Percentiles rank a stretch among this genome's conserved stretches.
Evolutionary conservation across 1,140 invertebrate species (phyloP).

Genomic region (Triops longicaudatus): DNA sequence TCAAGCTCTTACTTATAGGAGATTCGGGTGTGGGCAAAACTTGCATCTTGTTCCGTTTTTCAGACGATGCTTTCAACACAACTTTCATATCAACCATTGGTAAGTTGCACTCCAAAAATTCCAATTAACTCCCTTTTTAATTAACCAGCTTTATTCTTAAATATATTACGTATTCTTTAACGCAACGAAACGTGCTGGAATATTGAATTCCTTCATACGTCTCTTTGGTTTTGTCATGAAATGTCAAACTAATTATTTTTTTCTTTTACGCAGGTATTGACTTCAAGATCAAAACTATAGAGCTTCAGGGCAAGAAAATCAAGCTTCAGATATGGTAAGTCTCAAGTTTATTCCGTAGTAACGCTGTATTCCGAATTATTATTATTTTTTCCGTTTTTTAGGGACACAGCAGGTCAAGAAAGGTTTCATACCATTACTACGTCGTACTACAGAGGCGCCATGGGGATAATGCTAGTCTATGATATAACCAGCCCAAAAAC

Average conservation of each 20-base stretch:
- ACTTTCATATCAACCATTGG: slow-evolving; percentile 98
- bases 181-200: no score
- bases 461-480: slow-evolving; percentile 98
- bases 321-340: slow-evolving; percentile 94
- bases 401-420: slow-evolving; percentile 90
- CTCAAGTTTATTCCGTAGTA: neutral
- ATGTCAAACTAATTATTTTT: slow-evolving; percentile 30
- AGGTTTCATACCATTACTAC: slow-evolving; percentile 96
- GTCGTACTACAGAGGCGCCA: slow-evolving; percentile 92
- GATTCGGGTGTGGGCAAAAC: slow-evolving; percentile 98
- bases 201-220: no score
- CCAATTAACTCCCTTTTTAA: no score
- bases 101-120: slow-evolving; percentile 44
- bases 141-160: no score
- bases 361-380: slow-evolving; percentile 8
- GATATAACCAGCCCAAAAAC: slow-evolving; percentile 97
- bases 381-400: slow-evolving; percentile 37
- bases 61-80: slow-evolving; percentile 95
- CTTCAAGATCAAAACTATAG: slow-evolving; percentile 98
- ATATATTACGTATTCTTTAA: no score
- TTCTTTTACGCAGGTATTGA: slow-evolving; percentile 75
- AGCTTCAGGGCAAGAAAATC: slow-evolving; percentile 94
- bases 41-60: slow-evolving; percentile 95
- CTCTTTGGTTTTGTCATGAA: no score
- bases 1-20: slow-evolving; percentile 94